A percentile compares a stretch with the other conserved stretches of the same genome.
Evolutionary conservation across 2,888 invertebrate genomes (phyloP).

Genomic region (Hypolimnas misippus): DNA sequence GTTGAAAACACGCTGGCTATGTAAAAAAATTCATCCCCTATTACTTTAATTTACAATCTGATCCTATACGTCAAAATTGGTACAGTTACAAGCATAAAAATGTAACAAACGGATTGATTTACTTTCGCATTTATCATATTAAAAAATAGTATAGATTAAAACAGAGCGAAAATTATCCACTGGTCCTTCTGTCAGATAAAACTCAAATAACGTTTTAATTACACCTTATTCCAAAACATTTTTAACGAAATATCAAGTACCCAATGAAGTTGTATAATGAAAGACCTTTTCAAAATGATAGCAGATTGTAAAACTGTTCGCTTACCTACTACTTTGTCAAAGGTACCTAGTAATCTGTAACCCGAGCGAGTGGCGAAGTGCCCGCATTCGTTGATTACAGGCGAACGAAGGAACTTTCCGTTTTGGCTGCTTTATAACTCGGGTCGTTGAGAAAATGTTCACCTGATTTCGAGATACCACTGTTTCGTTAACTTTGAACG

Average conservation of each 20-base stretch:
- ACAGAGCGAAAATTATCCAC: too few species aligned
- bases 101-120: too few species aligned
- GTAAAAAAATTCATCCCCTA: too few species aligned
- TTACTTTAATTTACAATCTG: too few species aligned
- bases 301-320: constrained; percentile 19
- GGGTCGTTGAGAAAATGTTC: constrained; percentile 21
- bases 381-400: constrained; percentile 33
- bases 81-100: too few species aligned
- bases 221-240: not conserved
- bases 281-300: constrained; percentile 9
- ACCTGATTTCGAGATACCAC: constrained; percentile 16
- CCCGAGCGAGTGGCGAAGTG: constrained; percentile 25
- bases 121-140: too few species aligned
- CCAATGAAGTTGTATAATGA: constrained; percentile 1
- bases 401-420: constrained; percentile 13
- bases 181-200: not conserved
- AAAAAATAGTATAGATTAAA: too few species aligned
- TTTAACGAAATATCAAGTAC: not conserved
- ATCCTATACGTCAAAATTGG: too few species aligned
- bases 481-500: constrained; percentile 11
- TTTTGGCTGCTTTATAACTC: constrained; percentile 23
- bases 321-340: constrained; percentile 31
- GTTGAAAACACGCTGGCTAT: too few species aligned
- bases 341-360: constrained; percentile 32
- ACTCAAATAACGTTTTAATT: not conserved